Evolutionary conservation across 2,888 invertebrate genomes (phyloP).

Genomic region (Drosophila seclusa): DNA sequence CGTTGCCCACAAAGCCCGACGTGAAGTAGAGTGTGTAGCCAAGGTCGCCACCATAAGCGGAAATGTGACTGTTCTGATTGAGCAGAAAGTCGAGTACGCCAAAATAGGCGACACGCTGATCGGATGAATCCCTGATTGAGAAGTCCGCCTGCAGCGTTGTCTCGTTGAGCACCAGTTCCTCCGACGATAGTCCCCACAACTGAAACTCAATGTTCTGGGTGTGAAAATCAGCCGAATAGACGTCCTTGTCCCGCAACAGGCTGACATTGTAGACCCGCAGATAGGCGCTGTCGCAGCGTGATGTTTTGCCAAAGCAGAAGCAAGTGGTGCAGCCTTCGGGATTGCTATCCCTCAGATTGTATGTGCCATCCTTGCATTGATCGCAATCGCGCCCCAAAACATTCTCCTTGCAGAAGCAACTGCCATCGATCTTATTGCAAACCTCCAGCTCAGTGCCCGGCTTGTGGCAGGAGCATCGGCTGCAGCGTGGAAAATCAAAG

Average conservation of each 20-base stretch:
- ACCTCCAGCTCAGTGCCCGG: slow-evolving; percentile 94
- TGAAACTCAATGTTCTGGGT: slow-evolving; percentile 74
- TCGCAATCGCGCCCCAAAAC: slow-evolving; percentile 93
- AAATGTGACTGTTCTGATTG: slow-evolving; percentile 89
- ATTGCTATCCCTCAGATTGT: slow-evolving; percentile 93
- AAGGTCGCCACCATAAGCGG: slow-evolving; percentile 94
- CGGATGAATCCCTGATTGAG: slow-evolving; percentile 73
- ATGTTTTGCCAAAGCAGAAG: slow-evolving; percentile 98
- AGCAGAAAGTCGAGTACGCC: slow-evolving; percentile 83
- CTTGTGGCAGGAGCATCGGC: slow-evolving; percentile 91
- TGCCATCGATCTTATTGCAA: slow-evolving; percentile 90
- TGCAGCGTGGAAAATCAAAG: slow-evolving; percentile 95
- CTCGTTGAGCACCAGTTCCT: slow-evolving; percentile 82
- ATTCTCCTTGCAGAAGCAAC: slow-evolving; percentile 91
- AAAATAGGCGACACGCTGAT: slow-evolving; percentile 82
- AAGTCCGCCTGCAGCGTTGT: slow-evolving; percentile 84
- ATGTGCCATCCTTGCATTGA: slow-evolving; percentile 94
- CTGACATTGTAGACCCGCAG: slow-evolving; percentile 85
- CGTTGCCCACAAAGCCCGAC: slow-evolving; percentile 87
- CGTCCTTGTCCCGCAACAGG: slow-evolving; percentile 77
- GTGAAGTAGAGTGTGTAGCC: slow-evolving; percentile 91
- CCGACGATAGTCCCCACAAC: slow-evolving; percentile 74
- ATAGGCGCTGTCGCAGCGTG: slow-evolving; percentile 92
- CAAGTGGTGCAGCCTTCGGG: slow-evolving; percentile 97
- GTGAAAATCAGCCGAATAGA: slow-evolving; percentile 77